These are phyloP conservation scores for Mizuhopecten yessoensis DNA, from an alignment of 1,140 invertebrate species.

Conservation along the genomic window DNA sequence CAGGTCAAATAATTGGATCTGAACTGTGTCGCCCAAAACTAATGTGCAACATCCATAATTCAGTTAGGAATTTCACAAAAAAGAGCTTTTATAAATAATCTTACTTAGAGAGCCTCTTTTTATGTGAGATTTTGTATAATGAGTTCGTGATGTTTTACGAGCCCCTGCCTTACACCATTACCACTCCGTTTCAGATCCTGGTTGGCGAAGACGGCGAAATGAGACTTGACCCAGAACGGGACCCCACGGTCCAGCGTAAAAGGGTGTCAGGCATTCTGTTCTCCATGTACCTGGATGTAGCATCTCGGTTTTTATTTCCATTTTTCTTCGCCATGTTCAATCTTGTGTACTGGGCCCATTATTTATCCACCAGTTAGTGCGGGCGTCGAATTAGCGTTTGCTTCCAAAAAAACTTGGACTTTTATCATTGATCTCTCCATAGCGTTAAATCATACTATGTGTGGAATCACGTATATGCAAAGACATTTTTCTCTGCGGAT, in stretches of 20 bases:
- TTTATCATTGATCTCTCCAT: neutral
- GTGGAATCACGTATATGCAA: neutral
- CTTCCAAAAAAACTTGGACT: neutral
- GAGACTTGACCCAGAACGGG: slow-evolving; percentile 61
- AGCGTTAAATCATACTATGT: neutral
- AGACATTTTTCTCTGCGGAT: neutral
- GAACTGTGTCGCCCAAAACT: no score
- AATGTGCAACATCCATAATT: no score
- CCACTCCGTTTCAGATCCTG: slow-evolving; percentile 59
- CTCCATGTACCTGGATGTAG: slow-evolving; percentile 83
- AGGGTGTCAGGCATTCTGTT: slow-evolving; percentile 70
- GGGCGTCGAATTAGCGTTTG: neutral
- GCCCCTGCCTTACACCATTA: no score
- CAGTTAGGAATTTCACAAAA: no score
- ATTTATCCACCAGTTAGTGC: slow-evolving; percentile 41
- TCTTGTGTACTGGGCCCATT: slow-evolving; percentile 85
- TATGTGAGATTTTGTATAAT: no score
- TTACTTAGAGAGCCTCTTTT: no score
- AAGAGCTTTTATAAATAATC: no score
- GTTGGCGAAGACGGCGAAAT: slow-evolving; percentile 54
- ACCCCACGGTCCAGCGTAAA: slow-evolving; percentile 54
- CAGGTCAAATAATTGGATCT: no score
- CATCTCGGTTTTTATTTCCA: slow-evolving; percentile 84
- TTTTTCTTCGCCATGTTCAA: slow-evolving; percentile 84
- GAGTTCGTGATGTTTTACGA: no score